These are phyloP conservation scores for Nemapogon koenigi DNA, from an alignment of 2,888 invertebrate species.

Conservation along the genomic window DNA sequence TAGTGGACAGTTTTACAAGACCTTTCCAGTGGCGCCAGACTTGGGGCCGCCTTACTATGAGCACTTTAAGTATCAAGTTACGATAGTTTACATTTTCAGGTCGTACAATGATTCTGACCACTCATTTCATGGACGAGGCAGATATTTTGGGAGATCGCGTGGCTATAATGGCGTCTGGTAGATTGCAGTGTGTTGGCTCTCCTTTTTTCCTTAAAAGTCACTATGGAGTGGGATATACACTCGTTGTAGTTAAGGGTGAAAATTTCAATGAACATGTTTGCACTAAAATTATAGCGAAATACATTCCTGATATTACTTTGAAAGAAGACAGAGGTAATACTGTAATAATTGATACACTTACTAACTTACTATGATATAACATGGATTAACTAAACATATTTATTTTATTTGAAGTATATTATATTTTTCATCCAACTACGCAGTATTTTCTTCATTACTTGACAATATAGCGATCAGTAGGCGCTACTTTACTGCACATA, in stretches of 20 bases:
- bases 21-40: no score
- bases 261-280: conserved; percentile 33
- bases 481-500: no score
- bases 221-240: conserved; percentile 85
- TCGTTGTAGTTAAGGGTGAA: conserved; percentile 63
- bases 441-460: no score
- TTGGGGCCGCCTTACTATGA: no score
- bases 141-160: conserved; percentile 87
- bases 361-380: no score
- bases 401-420: no score
- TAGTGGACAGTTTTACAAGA: no score
- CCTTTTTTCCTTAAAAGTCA: conserved; percentile 83
- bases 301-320: conserved; percentile 70
- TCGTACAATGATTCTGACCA: conserved; percentile 80
- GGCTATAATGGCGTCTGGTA: conserved; percentile 85
- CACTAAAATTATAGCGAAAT: conserved; percentile 65
- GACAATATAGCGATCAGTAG: no score
- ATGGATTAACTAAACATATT: no score
- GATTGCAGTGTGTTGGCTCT: conserved; percentile 80
- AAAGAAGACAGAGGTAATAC: conserved; percentile 68
- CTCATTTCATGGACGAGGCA: conserved; percentile 92
- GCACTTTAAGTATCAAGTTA: no score
- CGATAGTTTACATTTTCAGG: conserved; percentile 33
- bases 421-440: no score
- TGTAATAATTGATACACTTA: no score